A percentile compares a stretch with the other conserved stretches of the same genome.
These are phyloP conservation scores for Podarcis raffonei DNA, from an alignment of 2,113 vertebrate genomes.

Conservation along the genomic window DNA sequence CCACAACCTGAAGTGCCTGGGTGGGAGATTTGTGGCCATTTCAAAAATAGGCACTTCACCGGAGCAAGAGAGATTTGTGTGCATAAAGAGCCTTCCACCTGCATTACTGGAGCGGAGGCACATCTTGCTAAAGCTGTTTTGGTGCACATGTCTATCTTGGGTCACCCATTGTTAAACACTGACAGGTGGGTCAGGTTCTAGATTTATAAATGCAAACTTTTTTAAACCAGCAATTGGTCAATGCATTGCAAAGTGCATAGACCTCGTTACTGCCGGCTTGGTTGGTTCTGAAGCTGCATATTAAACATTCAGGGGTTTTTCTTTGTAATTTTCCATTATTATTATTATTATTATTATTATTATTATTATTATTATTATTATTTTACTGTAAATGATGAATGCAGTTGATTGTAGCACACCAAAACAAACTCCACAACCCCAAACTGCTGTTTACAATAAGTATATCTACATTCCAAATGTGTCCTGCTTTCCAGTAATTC, in stretches of 20 bases:
- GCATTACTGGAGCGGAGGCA: neutral
- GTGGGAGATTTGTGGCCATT: slow-evolving; percentile 36
- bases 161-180: neutral
- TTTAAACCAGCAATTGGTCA: neutral
- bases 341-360: slow-evolving; percentile 12
- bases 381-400: slow-evolving; percentile 47
- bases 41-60: neutral
- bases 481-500: slow-evolving; percentile 53
- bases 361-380: slow-evolving; percentile 35
- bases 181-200: neutral
- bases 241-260: slow-evolving; percentile 9
- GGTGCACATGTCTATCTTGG: neutral
- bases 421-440: neutral
- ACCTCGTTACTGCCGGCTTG: slow-evolving; percentile 30
- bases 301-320: slow-evolving; percentile 38
- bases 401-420: slow-evolving; percentile 44
- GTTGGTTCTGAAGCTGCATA: slow-evolving; percentile 40
- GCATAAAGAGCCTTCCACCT: neutral
- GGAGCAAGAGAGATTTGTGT: neutral
- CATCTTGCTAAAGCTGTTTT: neutral
- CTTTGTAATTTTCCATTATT: slow-evolving; percentile 36
- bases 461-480: slow-evolving; percentile 51
- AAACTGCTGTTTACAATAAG: slow-evolving; percentile 27
- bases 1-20: neutral
- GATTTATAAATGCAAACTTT: slow-evolving; percentile 7